These are phyloP conservation scores for Smittia aterrima DNA, from an alignment of 2,888 invertebrate species.

Conservation along the genomic window DNA sequence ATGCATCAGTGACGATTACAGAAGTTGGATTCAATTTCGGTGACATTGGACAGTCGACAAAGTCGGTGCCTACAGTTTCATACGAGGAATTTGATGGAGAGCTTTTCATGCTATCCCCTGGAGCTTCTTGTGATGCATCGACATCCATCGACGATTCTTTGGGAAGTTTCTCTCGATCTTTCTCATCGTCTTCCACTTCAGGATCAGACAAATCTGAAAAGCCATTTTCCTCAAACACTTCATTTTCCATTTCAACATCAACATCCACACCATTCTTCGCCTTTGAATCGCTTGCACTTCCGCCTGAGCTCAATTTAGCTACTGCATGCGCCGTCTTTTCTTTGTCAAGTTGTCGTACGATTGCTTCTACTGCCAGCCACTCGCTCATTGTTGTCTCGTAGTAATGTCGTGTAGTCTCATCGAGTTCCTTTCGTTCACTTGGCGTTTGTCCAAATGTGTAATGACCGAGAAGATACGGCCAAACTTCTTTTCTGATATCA, in stretches of 20 bases:
- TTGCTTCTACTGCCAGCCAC: slow-evolving; percentile 93
- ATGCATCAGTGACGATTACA: slow-evolving; percentile 71
- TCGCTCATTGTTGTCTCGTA: slow-evolving; percentile 93
- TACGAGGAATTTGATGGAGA: slow-evolving; percentile 53
- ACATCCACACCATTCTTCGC: slow-evolving; percentile 56
- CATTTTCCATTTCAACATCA: slow-evolving; percentile 59
- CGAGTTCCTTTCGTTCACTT: slow-evolving; percentile 65
- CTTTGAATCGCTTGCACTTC: slow-evolving; percentile 51
- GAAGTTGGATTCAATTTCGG: slow-evolving; percentile 57
- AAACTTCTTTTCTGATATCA: slow-evolving; percentile 73
- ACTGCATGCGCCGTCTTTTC: slow-evolving; percentile 82
- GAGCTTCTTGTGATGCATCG: slow-evolving; percentile 41
- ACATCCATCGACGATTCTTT: neutral
- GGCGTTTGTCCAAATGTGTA: slow-evolving; percentile 66
- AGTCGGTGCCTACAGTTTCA: slow-evolving; percentile 54
- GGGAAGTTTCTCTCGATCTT: slow-evolving; percentile 48
- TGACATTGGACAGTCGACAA: slow-evolving; percentile 49
- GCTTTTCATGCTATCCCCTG: slow-evolving; percentile 46
- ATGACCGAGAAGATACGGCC: slow-evolving; percentile 74
- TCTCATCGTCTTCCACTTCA: slow-evolving; percentile 51
- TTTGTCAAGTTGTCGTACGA: slow-evolving; percentile 77
- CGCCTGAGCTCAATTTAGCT: slow-evolving; percentile 76
- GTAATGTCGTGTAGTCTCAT: slow-evolving; percentile 66
- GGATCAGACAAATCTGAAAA: slow-evolving; percentile 58
- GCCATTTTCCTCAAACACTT: slow-evolving; percentile 58